phyloP scores from a whole-genome alignment of 2,113 vertebrate species.

The Aegotheles bennettii region DNA sequence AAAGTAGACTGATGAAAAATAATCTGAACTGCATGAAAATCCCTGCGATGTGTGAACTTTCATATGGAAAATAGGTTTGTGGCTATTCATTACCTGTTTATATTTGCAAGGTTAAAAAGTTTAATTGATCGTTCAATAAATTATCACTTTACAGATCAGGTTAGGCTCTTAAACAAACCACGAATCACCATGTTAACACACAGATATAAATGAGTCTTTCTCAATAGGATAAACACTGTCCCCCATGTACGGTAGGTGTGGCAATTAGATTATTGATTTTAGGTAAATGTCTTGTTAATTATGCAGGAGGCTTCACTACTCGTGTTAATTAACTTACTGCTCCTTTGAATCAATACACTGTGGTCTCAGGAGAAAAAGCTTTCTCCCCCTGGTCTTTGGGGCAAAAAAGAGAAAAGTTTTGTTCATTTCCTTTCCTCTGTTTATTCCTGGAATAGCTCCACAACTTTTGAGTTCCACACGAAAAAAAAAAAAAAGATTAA shows the following conservation, averaged over 20 bases:
- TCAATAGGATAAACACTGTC: constrained; percentile 73
- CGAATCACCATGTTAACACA: constrained; percentile 76
- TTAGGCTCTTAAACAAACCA: constrained; percentile 74
- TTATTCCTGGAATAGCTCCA: not conserved
- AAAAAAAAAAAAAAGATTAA: not conserved
- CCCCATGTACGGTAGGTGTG: constrained; percentile 75
- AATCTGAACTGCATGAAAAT: not conserved
- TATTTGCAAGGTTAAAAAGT: constrained; percentile 68
- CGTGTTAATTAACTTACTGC: constrained; percentile 82
- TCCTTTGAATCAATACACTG: constrained; percentile 78
- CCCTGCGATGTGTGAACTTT: constrained; percentile 45
- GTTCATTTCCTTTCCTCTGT: not conserved
- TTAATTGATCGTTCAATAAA: constrained; percentile 81
- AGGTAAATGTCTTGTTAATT: constrained; percentile 85
- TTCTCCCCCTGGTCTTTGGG: constrained; percentile 5
- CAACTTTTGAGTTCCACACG: not conserved
- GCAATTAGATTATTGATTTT: constrained; percentile 88
- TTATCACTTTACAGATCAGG: constrained; percentile 80
- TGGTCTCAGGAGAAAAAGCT: constrained; percentile 64
- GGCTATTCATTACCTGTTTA: constrained; percentile 63
- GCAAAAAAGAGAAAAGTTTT: not conserved
- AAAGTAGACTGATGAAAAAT: not conserved
- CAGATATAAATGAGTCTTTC: constrained; percentile 76
- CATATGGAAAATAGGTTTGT: constrained; percentile 43
- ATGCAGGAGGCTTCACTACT: constrained; percentile 80